Percentiles rank a stretch among this genome's conserved stretches.
Evolutionary conservation across 2,797 vertebrate species (phyloP).

Genomic region (Pangasius krempfi): DNA sequence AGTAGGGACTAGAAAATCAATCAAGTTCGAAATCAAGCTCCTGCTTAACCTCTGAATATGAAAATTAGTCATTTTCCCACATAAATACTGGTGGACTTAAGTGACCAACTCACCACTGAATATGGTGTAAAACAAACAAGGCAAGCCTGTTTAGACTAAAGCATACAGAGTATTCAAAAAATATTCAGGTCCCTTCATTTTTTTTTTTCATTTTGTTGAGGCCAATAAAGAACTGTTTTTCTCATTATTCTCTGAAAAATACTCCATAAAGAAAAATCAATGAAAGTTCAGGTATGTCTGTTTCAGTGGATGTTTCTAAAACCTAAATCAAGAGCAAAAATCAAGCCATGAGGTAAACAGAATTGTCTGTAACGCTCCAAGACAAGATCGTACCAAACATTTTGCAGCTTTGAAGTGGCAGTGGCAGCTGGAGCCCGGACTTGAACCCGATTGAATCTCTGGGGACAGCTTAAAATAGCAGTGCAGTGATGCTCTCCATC

Average conservation of each 20-base stretch:
- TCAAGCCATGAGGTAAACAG: neutral
- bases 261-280: neutral
- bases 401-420: neutral
- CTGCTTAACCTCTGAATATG: neutral
- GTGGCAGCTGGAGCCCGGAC: neutral
- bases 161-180: neutral
- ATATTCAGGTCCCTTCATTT: neutral
- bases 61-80: neutral
- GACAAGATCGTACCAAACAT: neutral
- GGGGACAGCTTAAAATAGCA: conserved; percentile 8
- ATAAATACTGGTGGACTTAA: neutral
- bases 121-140: neutral
- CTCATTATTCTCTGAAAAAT: neutral
- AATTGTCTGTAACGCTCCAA: neutral
- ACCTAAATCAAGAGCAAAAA: neutral
- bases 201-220: neutral
- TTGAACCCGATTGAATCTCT: neutral
- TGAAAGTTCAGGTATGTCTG: neutral
- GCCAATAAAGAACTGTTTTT: neutral
- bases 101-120: too few species aligned
- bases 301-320: neutral
- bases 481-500: conserved; percentile 1
- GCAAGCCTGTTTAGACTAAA: neutral
- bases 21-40: neutral
- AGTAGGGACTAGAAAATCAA: neutral